Conservation (phyloP, 2,113 vertebrate genomes). For the Marmota flaviventris region DNA sequence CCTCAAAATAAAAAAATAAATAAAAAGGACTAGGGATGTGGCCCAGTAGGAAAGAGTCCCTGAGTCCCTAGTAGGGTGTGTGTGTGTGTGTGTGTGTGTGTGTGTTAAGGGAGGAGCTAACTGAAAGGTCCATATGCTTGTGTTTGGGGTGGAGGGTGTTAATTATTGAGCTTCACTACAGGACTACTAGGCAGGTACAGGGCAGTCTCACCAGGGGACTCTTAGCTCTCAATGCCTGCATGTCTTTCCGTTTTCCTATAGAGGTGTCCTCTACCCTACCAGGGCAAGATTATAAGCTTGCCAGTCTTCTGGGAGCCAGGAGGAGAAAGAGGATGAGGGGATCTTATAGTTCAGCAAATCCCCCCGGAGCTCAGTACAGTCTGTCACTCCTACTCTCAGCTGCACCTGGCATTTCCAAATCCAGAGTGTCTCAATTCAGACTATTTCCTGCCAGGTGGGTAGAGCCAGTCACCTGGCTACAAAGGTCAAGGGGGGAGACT, state of each 20-base stretch:
- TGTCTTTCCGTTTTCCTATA: background rate
- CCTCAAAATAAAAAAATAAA: too few relatives aligned
- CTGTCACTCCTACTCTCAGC: background rate
- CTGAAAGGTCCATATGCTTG: background rate
- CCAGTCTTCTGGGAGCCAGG: background rate
- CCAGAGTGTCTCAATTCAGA: background rate
- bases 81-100: too few relatives aligned
- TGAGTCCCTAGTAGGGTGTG: too few relatives aligned
- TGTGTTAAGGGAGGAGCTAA: background rate
- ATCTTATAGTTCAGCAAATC: background rate
- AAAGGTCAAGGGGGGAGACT: background rate
- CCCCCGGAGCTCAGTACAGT: background rate
- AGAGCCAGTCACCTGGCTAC: background rate
- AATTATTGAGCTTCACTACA: background rate
- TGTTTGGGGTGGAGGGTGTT: background rate
- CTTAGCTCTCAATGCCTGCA: background rate
- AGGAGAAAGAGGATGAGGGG: background rate
- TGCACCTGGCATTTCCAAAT: background rate
- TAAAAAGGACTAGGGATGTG: too few relatives aligned
- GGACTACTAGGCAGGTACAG: background rate
- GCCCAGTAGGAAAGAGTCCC: too few relatives aligned
- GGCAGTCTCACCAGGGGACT: background rate
- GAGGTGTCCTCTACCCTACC: background rate
- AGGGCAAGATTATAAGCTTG: background rate
- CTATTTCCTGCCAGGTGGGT: background rate